These are phyloP conservation scores for Plusia festucae DNA, from an alignment of 2,888 invertebrate genomes.

Conservation along the genomic window DNA sequence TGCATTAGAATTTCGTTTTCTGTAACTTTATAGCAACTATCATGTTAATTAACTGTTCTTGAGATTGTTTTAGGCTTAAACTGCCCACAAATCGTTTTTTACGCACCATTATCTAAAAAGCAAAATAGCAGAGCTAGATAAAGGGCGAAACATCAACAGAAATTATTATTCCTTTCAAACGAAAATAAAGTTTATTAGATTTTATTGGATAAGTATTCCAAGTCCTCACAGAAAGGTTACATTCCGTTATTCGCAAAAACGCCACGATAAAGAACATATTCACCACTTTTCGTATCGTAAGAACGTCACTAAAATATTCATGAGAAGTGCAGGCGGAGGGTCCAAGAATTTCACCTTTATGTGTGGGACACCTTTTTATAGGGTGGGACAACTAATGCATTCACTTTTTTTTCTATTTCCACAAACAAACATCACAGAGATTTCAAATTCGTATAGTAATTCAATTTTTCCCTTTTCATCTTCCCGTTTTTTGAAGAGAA, in stretches of 20 bases:
- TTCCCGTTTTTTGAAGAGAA: slow-evolving; percentile 58
- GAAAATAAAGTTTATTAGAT: slow-evolving; percentile 47
- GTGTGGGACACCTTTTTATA: slow-evolving; percentile 56
- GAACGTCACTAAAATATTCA: slow-evolving; percentile 81
- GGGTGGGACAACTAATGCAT: slow-evolving; percentile 80
- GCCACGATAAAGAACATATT: slow-evolving; percentile 67
- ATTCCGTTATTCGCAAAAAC: slow-evolving; percentile 41
- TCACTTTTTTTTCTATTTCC: slow-evolving; percentile 77
- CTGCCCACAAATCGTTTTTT: too few species aligned
- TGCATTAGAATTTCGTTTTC: too few species aligned
- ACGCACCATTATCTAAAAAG: too few species aligned
- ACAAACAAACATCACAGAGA: slow-evolving; percentile 82
- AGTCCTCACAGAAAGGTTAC: slow-evolving; percentile 20
- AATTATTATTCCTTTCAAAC: slow-evolving; percentile 25
- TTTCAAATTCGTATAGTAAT: slow-evolving; percentile 77
- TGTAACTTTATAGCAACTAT: too few species aligned
- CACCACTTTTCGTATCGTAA: slow-evolving; percentile 73
- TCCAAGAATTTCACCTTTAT: slow-evolving; percentile 71
- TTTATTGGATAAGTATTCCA: slow-evolving; percentile 35
- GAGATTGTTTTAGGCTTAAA: too few species aligned
- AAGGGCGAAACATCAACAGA: neutral
- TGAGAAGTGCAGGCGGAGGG: slow-evolving; percentile 77
- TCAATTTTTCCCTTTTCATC: slow-evolving; percentile 78
- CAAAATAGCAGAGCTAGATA: neutral
- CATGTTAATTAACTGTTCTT: too few species aligned